Conservation (phyloP, 2,797 vertebrate genomes). For the Manis crassicaudata region DNA sequence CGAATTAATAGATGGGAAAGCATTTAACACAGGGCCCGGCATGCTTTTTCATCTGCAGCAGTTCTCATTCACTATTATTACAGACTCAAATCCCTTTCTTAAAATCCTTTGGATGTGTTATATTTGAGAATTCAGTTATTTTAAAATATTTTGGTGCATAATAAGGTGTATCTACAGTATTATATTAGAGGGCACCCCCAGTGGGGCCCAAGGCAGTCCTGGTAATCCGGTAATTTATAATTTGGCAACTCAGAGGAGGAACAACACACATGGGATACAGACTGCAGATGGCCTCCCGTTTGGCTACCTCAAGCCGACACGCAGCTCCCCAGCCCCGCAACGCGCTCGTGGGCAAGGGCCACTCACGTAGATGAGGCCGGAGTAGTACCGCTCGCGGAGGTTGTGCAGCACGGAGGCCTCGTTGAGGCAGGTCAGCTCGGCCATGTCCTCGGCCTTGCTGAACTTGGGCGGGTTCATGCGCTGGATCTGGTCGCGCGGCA, state of each 20-base stretch:
- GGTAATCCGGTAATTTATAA: neutral
- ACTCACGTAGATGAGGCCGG: constrained; percentile 96
- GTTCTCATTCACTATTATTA: neutral
- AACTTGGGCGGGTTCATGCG: constrained; percentile 97
- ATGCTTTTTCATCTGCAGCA: neutral
- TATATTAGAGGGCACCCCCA: neutral
- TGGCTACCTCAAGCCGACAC: neutral
- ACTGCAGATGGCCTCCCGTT: accelerated
- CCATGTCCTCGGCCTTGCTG: constrained; percentile 97
- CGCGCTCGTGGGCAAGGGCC: accelerated
- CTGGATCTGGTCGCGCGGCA: constrained; percentile 94
- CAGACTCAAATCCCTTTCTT: neutral
- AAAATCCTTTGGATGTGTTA: neutral
- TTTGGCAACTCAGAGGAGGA: no score
- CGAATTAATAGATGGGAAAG: neutral
- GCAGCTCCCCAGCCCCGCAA: accelerated
- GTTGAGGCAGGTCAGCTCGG: constrained; percentile 95
- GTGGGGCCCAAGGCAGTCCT: accelerated
- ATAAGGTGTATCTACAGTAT: neutral
- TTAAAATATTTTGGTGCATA: neutral
- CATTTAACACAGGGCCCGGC: neutral
- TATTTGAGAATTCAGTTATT: neutral
- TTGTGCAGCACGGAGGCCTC: constrained; percentile 96
- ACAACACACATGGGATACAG: accelerated
- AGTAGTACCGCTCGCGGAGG: constrained; percentile 95